A percentile compares a stretch with the other conserved stretches of the same genome.
phyloP scores from a whole-genome alignment of 64 coral and sea anemone genomes.

The Stichodactyla helianthus region DNA sequence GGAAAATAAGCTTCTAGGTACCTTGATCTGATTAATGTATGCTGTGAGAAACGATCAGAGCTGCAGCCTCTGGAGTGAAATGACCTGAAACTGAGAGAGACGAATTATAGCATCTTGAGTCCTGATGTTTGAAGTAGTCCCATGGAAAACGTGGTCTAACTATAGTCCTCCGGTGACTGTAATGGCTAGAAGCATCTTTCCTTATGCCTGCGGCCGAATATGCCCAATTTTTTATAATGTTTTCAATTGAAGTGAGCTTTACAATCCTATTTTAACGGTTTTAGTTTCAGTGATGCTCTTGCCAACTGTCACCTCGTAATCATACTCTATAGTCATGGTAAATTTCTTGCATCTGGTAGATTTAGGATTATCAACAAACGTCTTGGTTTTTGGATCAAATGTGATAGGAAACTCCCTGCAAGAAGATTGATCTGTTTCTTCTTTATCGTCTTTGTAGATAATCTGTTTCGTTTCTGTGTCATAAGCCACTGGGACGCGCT shows the following conservation, averaged over 20 bases:
- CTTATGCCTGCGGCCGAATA: no score
- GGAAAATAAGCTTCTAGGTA: no score
- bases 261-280: neutral
- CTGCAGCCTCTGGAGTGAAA: no score
- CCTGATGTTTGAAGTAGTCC: no score
- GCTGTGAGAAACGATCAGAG: no score
- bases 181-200: no score
- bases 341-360: slow-evolving; percentile 11
- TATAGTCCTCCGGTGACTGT: no score
- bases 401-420: neutral
- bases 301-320: slow-evolving; percentile 8
- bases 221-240: neutral
- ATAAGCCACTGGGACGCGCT: slow-evolving; percentile 21
- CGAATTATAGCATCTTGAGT: no score
- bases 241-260: neutral
- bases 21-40: no score
- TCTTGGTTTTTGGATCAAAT: slow-evolving; percentile 3
- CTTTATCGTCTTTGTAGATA: neutral
- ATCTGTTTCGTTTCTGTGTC: slow-evolving; percentile 33
- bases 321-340: slow-evolving; percentile 37
- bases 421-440: neutral
- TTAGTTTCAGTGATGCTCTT: neutral
- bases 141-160: no score
- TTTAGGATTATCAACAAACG: slow-evolving; percentile 1
- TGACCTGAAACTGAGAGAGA: no score